These are phyloP conservation scores for Mormyrops attenuatus DNA, from an alignment of 2,797 vertebrate genomes.

Conservation along the genomic window DNA sequence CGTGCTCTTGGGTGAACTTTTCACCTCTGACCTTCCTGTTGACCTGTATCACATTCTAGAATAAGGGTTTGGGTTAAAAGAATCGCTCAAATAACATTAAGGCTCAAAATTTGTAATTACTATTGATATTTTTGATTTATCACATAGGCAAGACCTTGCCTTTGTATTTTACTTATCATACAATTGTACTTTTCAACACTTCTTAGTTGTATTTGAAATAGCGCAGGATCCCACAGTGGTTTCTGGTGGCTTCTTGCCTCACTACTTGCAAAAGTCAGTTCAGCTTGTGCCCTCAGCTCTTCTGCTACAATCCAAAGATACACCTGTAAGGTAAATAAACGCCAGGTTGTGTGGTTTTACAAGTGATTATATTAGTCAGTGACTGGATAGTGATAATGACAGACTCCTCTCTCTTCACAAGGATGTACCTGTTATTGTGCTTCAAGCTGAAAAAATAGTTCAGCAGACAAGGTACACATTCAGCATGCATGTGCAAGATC, in stretches of 20 bases:
- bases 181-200: neutral
- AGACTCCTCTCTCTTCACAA: neutral
- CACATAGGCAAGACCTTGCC: neutral
- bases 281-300: neutral
- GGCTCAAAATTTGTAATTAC: neutral
- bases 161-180: neutral
- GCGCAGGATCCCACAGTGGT: neutral
- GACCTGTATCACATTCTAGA: neutral
- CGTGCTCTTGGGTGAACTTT: neutral
- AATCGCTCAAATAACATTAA: neutral
- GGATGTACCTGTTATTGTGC: neutral
- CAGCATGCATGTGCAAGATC: neutral
- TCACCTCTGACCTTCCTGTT: neutral
- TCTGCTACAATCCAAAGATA: neutral
- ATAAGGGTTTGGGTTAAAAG: neutral
- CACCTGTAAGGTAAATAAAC: neutral
- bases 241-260: neutral
- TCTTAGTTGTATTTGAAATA: neutral
- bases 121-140: neutral
- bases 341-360: neutral
- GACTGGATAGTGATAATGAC: neutral
- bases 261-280: neutral
- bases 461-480: neutral
- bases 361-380: neutral
- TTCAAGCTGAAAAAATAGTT: neutral